Conservation (phyloP, 2,888 invertebrate species). For the Podotricha telesiphe region DNA sequence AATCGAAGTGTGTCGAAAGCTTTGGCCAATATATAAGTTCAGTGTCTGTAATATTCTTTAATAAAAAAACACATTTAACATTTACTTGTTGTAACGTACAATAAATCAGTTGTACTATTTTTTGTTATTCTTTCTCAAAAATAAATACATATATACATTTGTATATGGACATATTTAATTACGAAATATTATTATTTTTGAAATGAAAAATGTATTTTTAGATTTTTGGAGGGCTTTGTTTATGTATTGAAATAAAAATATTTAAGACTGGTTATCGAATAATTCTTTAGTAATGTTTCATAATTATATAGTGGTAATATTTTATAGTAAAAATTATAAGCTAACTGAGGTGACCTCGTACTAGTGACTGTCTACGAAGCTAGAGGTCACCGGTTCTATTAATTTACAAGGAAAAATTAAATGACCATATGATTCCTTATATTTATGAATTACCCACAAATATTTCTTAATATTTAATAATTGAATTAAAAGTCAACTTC, state of each 20-base stretch:
- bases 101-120: slow-evolving; percentile 3
- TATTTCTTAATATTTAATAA: no score
- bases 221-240: background rate
- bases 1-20: slow-evolving; percentile 6
- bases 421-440: slow-evolving; percentile 7
- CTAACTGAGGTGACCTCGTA: slow-evolving; percentile 15
- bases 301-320: slow-evolving; percentile 7
- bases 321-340: slow-evolving; percentile 4
- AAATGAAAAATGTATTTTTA: no score
- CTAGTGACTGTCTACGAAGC: background rate
- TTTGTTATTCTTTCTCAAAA: background rate
- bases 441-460: background rate
- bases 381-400: slow-evolving; percentile 21
- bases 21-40: slow-evolving; percentile 15
- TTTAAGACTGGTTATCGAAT: background rate
- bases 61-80: slow-evolving; percentile 8
- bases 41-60: background rate
- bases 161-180: no score
- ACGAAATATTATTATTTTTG: no score
- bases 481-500: no score
- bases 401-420: slow-evolving; percentile 5
- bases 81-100: background rate
- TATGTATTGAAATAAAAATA: background rate
- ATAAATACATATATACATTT: background rate
- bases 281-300: background rate